These are phyloP conservation scores for Drosophila lowei DNA, from an alignment of 1,140 invertebrate species.

Conservation along the genomic window DNA sequence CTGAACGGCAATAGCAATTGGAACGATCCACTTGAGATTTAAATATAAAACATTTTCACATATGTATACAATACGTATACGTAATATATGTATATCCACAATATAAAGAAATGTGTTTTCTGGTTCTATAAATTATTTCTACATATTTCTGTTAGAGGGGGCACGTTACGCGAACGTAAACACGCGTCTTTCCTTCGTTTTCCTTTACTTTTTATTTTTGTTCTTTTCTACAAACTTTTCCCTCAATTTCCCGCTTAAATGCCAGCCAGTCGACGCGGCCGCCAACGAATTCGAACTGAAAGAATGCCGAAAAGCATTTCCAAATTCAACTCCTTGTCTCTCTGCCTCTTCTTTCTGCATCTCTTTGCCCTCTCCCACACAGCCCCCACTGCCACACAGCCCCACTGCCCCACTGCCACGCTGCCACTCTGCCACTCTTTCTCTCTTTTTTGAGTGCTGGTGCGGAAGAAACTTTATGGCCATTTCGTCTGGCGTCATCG, in stretches of 20 bases:
- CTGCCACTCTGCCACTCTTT: constrained; percentile 1
- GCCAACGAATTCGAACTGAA: constrained; percentile 76
- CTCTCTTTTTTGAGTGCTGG: constrained; percentile 27
- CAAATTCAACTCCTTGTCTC: constrained; percentile 72
- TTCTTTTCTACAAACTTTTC: constrained; percentile 13
- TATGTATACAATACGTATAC: neutral
- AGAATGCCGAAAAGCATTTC: constrained; percentile 63
- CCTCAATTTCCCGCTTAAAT: constrained; percentile 39
- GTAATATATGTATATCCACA: constrained; percentile 8
- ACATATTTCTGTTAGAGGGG: constrained; percentile 37
- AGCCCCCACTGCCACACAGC: too few relatives aligned
- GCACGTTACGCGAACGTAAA: constrained; percentile 42
- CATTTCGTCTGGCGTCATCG: constrained; percentile 57
- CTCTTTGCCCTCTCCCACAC: constrained; percentile 9
- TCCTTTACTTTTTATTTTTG: constrained; percentile 10
- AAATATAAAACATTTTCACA: constrained; percentile 33
- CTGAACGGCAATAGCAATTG: constrained; percentile 33
- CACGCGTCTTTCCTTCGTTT: constrained; percentile 45
- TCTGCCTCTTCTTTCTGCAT: constrained; percentile 31
- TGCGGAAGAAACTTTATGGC: constrained; percentile 44
- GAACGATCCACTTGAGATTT: constrained; percentile 42
- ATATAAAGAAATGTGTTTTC: constrained; percentile 11
- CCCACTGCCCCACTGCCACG: neutral
- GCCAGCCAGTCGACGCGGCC: constrained; percentile 59
- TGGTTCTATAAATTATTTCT: constrained; percentile 54